Evolutionary conservation across 1,140 invertebrate species (phyloP), one percentile per base, ranked within the genome.

Genomic region (Polyergus mexicanus): DNA sequence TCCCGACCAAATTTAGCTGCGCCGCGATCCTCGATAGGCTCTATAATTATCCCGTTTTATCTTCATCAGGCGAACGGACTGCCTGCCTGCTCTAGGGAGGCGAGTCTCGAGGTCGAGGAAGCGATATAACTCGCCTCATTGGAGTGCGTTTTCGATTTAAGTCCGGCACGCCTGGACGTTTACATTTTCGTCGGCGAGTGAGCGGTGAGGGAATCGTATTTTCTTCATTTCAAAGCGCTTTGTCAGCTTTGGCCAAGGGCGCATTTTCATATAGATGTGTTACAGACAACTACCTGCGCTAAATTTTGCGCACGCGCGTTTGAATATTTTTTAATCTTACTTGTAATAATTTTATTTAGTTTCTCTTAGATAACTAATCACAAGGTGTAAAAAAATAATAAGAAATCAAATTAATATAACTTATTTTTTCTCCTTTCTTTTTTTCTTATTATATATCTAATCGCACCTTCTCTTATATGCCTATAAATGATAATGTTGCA

Each of bases 31-130:
- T 92, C 92, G 93, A 94, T 94, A 94, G 92, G 92, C 93, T 93
- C 94, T 94, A 94, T 94, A 95, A 95, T 95, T 95, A 95, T 94
- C 92, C 93, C 92, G 92, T 94, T 94, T 94, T 94, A 95, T 94
- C 94, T 94, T 94, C 93, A 94, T 94, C 93, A 94, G 90, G 87
- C 32, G 77, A 72, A 69, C 78, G 78, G 54, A 60, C 78, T 60
- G 72, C 75, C 78, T 60, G 72, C 75, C 76, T 83, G 80, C 77
- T 86, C 65, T 74, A 69, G 56, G 84, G 80, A 68, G 80, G 80
- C 80, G 69, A 90, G 84, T 89, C 85, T 88, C 88, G 88, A 86
- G 85, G 76, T 75, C 89, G 86, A 84, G 68, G 83, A 83, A 75
- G 75, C 88, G 89, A 85, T 88, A 90, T 88, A 87, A 86, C 71